Evolutionary conservation across 2,888 invertebrate genomes (phyloP), one percentile per base, ranked within the genome.

Genomic region (Lasioglossum marginatum): DNA sequence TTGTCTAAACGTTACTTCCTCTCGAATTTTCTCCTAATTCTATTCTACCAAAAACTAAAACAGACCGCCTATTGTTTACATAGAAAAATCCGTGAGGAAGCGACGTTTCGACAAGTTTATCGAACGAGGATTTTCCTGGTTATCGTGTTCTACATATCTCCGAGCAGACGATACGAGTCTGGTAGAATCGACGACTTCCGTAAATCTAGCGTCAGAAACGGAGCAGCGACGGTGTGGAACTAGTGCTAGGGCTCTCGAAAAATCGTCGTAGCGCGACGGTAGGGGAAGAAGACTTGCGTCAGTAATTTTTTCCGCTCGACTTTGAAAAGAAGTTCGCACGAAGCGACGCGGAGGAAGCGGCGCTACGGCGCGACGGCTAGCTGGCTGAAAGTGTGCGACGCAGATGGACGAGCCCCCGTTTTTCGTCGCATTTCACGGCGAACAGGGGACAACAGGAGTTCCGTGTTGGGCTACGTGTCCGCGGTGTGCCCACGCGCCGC

Each of bases 371-470:
- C 60, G 27, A 6, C 8, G 23, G 66, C 31, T 34, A 63, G 60
- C 14, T 5, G 14, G 27, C 31, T 34, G 66, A 4, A 68, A 68
- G 23, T 57, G 63, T 76, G 52, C 31, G 31, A n/a, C n/a, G 40
- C 52, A 31, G 73, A 52, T 34, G 75, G 75, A 31, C 45, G 16
- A 12, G 16, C 6, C 31, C n/a, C 45, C 31, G 34, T 82, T 77
- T 74, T 78, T 74, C 74, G 16, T 14, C 74, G 70, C 70, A 16
- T 79, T 83, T 83, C 83, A 79, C 60, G 57, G 4, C 14, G 52
- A 52, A 23, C 52, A 52, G 52, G 27, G 60, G n/a, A 70, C 45
- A 70, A 23, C 68, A 19, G 40, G 40, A 73, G 60, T 79, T 85
- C 71, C 34, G 63, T 45, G 68, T 68, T 2, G 52, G 66, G 48